Percentiles rank a stretch among this genome's conserved stretches.
These are phyloP conservation scores for Sebastes vulpes DNA, from an alignment of 2,797 vertebrate genomes.

Conservation along the genomic window DNA sequence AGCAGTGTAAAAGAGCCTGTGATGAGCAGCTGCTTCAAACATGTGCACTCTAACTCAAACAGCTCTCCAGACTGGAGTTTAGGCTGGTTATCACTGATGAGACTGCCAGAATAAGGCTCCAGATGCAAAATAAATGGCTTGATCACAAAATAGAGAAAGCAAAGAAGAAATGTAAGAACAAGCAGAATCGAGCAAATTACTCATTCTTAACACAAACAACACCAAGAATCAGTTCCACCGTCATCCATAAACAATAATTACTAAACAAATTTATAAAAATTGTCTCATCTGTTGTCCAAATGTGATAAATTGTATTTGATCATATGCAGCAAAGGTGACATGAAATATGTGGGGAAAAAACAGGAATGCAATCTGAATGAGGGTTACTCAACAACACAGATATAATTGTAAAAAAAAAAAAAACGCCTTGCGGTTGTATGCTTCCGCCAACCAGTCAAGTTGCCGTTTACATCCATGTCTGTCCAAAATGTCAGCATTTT, in stretches of 20 bases:
- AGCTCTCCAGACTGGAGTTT: not conserved
- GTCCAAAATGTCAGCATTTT: no score
- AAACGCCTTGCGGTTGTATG: no score
- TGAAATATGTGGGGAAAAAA: not conserved
- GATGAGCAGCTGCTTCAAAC: slow-evolving; percentile 6
- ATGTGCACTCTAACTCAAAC: not conserved
- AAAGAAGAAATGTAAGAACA: not conserved
- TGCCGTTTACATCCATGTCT: no score
- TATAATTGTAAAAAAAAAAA: not conserved
- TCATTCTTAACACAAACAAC: not conserved
- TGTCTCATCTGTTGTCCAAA: not conserved
- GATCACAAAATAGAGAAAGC: not conserved
- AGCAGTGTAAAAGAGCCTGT: not conserved
- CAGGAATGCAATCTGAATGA: not conserved
- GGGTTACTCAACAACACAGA: not conserved
- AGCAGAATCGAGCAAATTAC: not conserved
- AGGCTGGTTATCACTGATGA: not conserved
- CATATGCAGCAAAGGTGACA: not conserved
- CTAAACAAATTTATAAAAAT: fast-evolving
- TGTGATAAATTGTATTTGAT: not conserved
- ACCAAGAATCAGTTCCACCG: not conserved
- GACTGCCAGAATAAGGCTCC: not conserved
- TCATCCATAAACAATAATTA: not conserved
- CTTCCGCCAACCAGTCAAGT: no score
- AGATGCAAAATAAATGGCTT: not conserved